These are phyloP conservation scores for Tromatobia lineatoria DNA, from an alignment of 2,888 invertebrate species.

Conservation along the genomic window DNA sequence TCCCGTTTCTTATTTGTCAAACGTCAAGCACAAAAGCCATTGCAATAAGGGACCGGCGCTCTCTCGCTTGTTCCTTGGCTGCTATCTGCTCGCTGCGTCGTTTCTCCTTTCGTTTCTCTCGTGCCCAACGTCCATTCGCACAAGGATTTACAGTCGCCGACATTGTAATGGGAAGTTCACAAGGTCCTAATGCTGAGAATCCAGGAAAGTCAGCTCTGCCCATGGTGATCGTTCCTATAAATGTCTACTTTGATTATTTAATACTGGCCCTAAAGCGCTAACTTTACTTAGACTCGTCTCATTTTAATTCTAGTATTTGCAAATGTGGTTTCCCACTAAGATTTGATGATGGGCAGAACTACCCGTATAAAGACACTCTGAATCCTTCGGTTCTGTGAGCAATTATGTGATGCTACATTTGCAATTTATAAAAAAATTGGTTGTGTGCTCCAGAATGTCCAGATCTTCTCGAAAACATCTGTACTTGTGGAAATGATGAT, in stretches of 20 bases:
- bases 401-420: slow-evolving; percentile 4
- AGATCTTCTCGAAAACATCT: slow-evolving; percentile 36
- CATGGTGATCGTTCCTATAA: slow-evolving; percentile 4
- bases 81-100: slow-evolving; percentile 16
- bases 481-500: neutral
- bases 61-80: slow-evolving; percentile 36
- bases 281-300: neutral
- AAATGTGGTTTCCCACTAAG: neutral
- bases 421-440: neutral
- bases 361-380: neutral
- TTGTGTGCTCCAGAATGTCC: neutral
- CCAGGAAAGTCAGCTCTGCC: slow-evolving; percentile 25
- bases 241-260: slow-evolving; percentile 28
- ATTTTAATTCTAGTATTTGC: neutral
- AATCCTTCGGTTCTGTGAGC: neutral
- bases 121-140: slow-evolving; percentile 20
- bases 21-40: slow-evolving; percentile 83
- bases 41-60: slow-evolving; percentile 75
- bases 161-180: slow-evolving; percentile 23
- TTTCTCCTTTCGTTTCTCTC: slow-evolving; percentile 26
- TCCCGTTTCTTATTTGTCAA: slow-evolving; percentile 85
- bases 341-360: neutral
- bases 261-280: neutral
- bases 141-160: slow-evolving; percentile 17
- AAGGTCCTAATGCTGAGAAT: slow-evolving; percentile 40